phyloP scores from a whole-genome alignment of 2,888 invertebrate species.

The Galerucella calmariensis region DNA sequence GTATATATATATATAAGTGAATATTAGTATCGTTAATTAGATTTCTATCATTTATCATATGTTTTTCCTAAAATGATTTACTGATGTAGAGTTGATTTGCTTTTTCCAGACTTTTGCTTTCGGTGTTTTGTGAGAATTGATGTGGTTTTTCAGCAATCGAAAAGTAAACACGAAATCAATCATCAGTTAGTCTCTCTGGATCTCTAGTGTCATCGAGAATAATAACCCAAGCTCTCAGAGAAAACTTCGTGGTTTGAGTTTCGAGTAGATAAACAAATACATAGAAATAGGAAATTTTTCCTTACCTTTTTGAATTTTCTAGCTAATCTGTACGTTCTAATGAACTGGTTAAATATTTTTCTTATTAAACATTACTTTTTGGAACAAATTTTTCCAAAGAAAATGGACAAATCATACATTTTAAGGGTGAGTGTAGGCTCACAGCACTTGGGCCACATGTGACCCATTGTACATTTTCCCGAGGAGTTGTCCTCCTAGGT shows the following conservation, averaged over 20 bases:
- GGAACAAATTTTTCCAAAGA: too few relatives aligned
- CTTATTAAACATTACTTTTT: too few relatives aligned
- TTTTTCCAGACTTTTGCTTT: constrained; percentile 6
- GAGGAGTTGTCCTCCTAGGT: too few relatives aligned
- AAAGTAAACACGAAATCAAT: constrained; percentile 16
- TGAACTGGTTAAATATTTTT: background rate
- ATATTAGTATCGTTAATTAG: constrained; percentile 14
- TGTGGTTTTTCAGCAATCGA: constrained; percentile 13
- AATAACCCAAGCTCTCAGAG: constrained; percentile 5
- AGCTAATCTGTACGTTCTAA: background rate
- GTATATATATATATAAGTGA: background rate
- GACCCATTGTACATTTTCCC: too few relatives aligned
- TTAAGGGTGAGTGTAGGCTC: too few relatives aligned
- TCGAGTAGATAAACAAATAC: background rate
- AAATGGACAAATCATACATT: too few relatives aligned
- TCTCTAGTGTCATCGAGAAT: constrained; percentile 17
- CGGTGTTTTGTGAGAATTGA: constrained; percentile 12
- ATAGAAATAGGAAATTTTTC: background rate
- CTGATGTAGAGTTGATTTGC: constrained; percentile 12
- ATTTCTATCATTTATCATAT: constrained; percentile 12
- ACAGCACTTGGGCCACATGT: too few relatives aligned
- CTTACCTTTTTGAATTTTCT: too few relatives aligned
- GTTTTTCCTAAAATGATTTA: constrained; percentile 5
- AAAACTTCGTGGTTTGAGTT: constrained; percentile 1
- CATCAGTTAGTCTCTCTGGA: constrained; percentile 15